Evolutionary conservation across 2,797 vertebrate species (phyloP), one percentile per base, ranked within the genome.

Genomic region (Sebastolobus altivelis): DNA sequence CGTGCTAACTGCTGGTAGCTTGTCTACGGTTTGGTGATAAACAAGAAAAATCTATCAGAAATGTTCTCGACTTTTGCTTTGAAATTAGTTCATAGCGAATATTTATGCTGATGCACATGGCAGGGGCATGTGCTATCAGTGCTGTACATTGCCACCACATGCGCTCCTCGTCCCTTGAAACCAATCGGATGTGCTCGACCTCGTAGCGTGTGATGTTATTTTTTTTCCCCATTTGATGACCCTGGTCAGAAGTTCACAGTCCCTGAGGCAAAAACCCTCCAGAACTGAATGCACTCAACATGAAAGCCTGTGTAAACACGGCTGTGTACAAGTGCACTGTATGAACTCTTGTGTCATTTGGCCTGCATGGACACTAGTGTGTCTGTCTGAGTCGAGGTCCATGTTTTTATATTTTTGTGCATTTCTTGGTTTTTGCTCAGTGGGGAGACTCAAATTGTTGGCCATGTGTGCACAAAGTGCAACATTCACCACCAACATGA

Each of bases 191-290:
- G 29, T 55, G 54, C 22, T 38, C 9, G 1, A 12, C 27, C 60
- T 61, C 2, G 5, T 20, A 55, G 58, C 80, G 67, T 66, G 72
- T 85, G 73, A 90, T 81, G 75, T 73, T 43, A 72, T 85, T 86
- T 85, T 70, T 80, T 87, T 78, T 55, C 38, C 58, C 60, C 40
- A 46, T 67, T 71, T 69, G 22, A 58, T 86, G 65, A 77, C 74
- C 85, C 65, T 37, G 59, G 63, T 87, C 80, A 88, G 60, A 76
- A 72, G 76, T 83, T 85, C 65, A 80, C 43, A 25, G 5, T 46
- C 68, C 73, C 38, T 1, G 16, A 55, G 63, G 77, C 35, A 80
- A 72, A 75, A 74, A 38, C 2, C 68, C 61, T n/a, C 13, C 65
- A 74, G 10, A 61, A 13, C 55, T 61, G 66, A 81, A 79, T 55